Evolutionary conservation across 2,113 vertebrate species (phyloP).

Genomic region (Periophthalmodon schlosseri): DNA sequence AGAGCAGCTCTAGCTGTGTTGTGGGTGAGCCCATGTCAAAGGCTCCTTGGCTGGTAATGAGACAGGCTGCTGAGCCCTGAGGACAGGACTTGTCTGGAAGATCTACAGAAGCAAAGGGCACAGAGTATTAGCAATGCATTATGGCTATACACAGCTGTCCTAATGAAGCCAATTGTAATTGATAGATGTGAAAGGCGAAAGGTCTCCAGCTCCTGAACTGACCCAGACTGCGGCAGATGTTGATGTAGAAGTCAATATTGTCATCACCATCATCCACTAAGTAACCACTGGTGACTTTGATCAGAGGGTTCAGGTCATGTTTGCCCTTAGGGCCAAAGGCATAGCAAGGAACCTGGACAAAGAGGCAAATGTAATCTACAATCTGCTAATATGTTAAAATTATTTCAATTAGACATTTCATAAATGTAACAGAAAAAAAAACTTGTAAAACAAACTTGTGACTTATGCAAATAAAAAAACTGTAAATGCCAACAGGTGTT

Average conservation of each 20-base stretch:
- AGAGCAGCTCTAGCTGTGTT: slow-evolving; percentile 72
- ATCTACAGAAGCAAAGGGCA: slow-evolving; percentile 36
- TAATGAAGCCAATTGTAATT: neutral
- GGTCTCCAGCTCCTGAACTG: slow-evolving; percentile 22
- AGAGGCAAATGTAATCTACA: slow-evolving; percentile 1
- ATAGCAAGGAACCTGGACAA: slow-evolving; percentile 89
- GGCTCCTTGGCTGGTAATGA: slow-evolving; percentile 63
- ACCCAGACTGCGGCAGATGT: slow-evolving; percentile 89
- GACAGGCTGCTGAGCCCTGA: slow-evolving; percentile 83
- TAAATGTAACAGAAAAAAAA: neutral
- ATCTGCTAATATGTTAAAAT: neutral
- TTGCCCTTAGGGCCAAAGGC: slow-evolving; percentile 84
- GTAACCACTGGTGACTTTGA: slow-evolving; percentile 83
- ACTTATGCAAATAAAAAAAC: neutral
- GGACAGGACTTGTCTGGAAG: slow-evolving; percentile 73
- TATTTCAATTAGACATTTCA: neutral
- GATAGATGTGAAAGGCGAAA: slow-evolving; percentile 1
- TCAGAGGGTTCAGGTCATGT: slow-evolving; percentile 91
- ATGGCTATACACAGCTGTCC: neutral
- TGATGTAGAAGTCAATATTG: slow-evolving; percentile 86
- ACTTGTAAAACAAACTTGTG: neutral
- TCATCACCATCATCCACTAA: slow-evolving; percentile 91
- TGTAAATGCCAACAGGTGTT: neutral
- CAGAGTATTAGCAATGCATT: neutral
- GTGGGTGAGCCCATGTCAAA: slow-evolving; percentile 84